A percentile compares a stretch with the other conserved stretches of the same genome.
These are phyloP conservation scores for Scaeva pyrastri DNA, from an alignment of 2,888 invertebrate species.

Conservation along the genomic window DNA sequence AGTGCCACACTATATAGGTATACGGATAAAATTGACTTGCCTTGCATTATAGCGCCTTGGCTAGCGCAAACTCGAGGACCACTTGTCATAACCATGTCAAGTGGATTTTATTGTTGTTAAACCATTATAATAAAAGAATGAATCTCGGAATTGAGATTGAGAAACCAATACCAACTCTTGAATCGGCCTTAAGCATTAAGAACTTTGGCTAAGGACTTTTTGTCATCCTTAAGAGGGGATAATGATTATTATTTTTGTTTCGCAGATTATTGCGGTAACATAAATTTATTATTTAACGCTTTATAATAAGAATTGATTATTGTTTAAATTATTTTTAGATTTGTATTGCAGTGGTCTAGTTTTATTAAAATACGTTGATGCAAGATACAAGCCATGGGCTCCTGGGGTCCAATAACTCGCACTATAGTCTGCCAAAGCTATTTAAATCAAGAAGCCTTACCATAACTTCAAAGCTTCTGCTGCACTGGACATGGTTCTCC, in stretches of 20 bases:
- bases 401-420: too few relatives aligned
- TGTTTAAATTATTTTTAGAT: not conserved
- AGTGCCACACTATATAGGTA: not conserved
- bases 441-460: too few relatives aligned
- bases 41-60: slow-evolving; percentile 71
- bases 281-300: not conserved
- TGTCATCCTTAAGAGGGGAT: slow-evolving; percentile 24
- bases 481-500: too few relatives aligned
- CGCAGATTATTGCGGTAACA: not conserved
- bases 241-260: slow-evolving; percentile 41
- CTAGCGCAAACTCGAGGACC: slow-evolving; percentile 66
- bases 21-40: slow-evolving; percentile 49
- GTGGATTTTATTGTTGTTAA: slow-evolving; percentile 70
- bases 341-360: not conserved
- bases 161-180: slow-evolving; percentile 59
- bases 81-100: slow-evolving; percentile 75
- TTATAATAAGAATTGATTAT: not conserved
- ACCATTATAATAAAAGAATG: slow-evolving; percentile 61
- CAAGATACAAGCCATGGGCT: too few relatives aligned
- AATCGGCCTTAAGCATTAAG: slow-evolving; percentile 55
- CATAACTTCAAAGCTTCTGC: too few relatives aligned
- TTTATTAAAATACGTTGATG: too few relatives aligned
- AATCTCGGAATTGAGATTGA: slow-evolving; percentile 69
- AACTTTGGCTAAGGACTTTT: slow-evolving; percentile 60
- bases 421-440: too few relatives aligned